phyloP scores from a whole-genome alignment of 2,888 invertebrate species.

The Drosophila austrosaltans region DNA sequence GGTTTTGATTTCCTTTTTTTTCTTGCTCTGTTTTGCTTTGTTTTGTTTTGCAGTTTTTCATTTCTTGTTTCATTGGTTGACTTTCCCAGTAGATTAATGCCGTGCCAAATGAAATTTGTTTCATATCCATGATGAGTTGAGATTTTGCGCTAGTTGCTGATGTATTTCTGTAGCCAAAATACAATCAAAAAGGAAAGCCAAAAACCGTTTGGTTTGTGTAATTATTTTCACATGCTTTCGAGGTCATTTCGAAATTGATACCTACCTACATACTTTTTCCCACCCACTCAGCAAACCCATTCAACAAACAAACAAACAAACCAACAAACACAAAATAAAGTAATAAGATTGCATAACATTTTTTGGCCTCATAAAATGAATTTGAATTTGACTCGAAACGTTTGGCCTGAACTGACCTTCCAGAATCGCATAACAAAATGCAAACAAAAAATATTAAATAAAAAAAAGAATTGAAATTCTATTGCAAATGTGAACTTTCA shows the following conservation, averaged over 20 bases:
- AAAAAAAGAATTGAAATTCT: conserved; percentile 30
- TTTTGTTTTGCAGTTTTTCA: conserved; percentile 9
- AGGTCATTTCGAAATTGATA: conserved; percentile 51
- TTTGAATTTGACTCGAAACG: conserved; percentile 68
- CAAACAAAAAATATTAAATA: conserved; percentile 50
- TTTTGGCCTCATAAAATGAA: conserved; percentile 68
- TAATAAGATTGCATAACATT: conserved; percentile 62
- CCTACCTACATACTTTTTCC: conserved; percentile 19
- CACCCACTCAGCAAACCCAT: conserved; percentile 22
- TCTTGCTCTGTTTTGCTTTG: too few relatives aligned
- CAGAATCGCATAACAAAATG: conserved; percentile 10
- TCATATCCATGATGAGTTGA: conserved; percentile 61
- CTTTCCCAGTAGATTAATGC: conserved; percentile 56
- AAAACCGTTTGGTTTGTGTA: conserved; percentile 45
- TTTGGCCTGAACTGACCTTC: conserved; percentile 20
- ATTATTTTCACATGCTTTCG: conserved; percentile 63
- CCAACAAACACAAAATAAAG: conserved; percentile 1
- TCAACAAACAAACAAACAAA: conserved; percentile 33
- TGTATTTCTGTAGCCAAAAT: conserved; percentile 49
- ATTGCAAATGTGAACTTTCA: neutral
- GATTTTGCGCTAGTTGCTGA: conserved; percentile 64
- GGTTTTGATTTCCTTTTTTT: conserved; percentile 12
- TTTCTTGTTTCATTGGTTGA: conserved; percentile 19
- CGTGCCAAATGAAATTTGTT: conserved; percentile 63
- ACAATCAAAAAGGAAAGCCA: conserved; percentile 35